Conservation (phyloP, 2,888 invertebrate genomes). For the Sphaerophoria rueppellii region DNA sequence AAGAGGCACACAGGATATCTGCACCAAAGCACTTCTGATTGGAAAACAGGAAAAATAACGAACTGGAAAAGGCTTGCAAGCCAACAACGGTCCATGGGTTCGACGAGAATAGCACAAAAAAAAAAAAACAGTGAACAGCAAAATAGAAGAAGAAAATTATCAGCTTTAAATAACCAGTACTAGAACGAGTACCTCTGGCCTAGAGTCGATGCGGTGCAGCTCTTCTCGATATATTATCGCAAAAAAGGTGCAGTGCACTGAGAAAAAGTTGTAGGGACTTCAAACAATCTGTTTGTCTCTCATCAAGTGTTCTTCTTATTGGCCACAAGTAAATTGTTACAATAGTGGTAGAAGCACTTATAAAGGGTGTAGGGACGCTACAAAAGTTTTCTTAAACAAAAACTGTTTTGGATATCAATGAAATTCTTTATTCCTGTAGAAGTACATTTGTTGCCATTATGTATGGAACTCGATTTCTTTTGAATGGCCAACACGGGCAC, state of each 20-base stretch:
- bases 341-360: too few species aligned
- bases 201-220: constrained; percentile 27
- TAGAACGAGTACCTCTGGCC: constrained; percentile 27
- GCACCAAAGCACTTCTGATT: constrained; percentile 44
- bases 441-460: too few species aligned
- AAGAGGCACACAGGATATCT: constrained; percentile 46
- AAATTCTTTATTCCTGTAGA: too few species aligned
- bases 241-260: constrained; percentile 6
- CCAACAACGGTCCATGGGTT: constrained; percentile 18
- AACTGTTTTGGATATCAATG: too few species aligned
- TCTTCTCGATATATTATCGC: constrained; percentile 1
- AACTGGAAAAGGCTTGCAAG: constrained; percentile 47
- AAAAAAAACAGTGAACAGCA: constrained; percentile 34
- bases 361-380: too few species aligned
- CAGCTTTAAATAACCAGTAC: constrained; percentile 61
- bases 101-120: background rate
- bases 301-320: too few species aligned
- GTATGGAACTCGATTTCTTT: too few species aligned
- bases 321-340: too few species aligned
- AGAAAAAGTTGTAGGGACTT: background rate
- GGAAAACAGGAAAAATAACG: constrained; percentile 71
- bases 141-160: constrained; percentile 65
- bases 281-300: too few species aligned
- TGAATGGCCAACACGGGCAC: too few species aligned
- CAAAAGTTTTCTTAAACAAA: too few species aligned